Evolutionary conservation across 2,797 vertebrate species (phyloP), one percentile per base, ranked within the genome.

Genomic region (Coregonus ussuriensis): DNA sequence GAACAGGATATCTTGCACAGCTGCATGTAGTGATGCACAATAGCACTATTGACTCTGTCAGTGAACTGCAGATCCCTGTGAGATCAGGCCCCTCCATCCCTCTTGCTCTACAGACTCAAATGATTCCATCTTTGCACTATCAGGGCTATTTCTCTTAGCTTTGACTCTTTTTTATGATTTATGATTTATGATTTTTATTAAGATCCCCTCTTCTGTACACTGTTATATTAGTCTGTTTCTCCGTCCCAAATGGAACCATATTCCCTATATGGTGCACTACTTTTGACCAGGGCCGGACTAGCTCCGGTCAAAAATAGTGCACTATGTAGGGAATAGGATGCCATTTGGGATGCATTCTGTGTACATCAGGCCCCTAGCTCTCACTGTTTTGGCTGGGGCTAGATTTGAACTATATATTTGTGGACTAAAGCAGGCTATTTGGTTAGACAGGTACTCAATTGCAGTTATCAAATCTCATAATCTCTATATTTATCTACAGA

Each of bases 401-500:
- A 70, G 65, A 56, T 51, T 21, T 51, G 54, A 71, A 25, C 81
- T 82, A 80, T 59, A 59, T 59, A 59, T 63, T 67, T 81, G 62
- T 47, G 66, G 69, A 74, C 67, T 0, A 25, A 76, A 54, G 52
- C 74, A 41, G 71, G 16, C 9, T 70, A 3, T 35, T 15, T 31
- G 3, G n/a, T 4, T 72, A 3, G 47, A 11, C 35, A 2, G 21
- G 25, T 66, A 72, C 41, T 63, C 37, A 53, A 74, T 72, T 51
- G 37, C 81, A 75, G 76, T 79, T 84, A 86, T 89, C 83, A 85
- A 21, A 86, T 84, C 77, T 85, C 80, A 74, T 83, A 73, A 87
- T 91, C 87, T 87, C 37, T 75, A 77, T 73, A 29, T 86, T 86
- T 83, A 77, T 87, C 79, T 83, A 81, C 74, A 74, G 11, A 53